Conservation (phyloP, 2,888 invertebrate genomes). For the Drosophila setosimentum region DNA sequence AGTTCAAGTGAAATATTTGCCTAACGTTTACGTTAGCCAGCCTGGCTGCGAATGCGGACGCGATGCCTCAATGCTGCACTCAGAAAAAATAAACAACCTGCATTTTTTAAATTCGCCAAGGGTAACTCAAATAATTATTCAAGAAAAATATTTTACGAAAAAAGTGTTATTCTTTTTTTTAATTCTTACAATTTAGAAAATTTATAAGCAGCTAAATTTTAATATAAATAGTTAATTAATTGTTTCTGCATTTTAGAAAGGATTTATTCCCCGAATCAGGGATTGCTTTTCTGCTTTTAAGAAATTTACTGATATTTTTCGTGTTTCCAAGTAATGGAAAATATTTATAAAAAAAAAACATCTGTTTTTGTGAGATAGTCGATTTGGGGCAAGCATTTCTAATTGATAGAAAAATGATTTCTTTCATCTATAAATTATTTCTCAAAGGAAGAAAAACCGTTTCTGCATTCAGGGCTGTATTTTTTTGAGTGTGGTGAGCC, state of each 20-base stretch:
- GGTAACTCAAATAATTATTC: background rate
- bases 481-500: slow-evolving; percentile 38
- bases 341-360: background rate
- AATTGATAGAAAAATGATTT: background rate
- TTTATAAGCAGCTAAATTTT: background rate
- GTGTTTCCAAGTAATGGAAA: background rate
- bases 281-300: background rate
- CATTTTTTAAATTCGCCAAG: background rate
- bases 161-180: background rate
- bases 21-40: slow-evolving; percentile 56
- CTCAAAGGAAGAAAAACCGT: background rate
- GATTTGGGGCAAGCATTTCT: background rate
- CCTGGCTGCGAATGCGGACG: slow-evolving; percentile 3
- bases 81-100: background rate
- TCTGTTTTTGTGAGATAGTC: background rate
- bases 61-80: background rate
- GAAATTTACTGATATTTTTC: background rate
- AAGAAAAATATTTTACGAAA: background rate
- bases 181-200: no score
- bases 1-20: slow-evolving; percentile 75
- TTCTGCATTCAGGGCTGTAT: no score
- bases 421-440: background rate
- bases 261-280: background rate
- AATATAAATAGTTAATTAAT: background rate
- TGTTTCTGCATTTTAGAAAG: background rate